These are phyloP conservation scores for Chymomyza procnemis DNA, from an alignment of 2,888 invertebrate species.

Conservation along the genomic window DNA sequence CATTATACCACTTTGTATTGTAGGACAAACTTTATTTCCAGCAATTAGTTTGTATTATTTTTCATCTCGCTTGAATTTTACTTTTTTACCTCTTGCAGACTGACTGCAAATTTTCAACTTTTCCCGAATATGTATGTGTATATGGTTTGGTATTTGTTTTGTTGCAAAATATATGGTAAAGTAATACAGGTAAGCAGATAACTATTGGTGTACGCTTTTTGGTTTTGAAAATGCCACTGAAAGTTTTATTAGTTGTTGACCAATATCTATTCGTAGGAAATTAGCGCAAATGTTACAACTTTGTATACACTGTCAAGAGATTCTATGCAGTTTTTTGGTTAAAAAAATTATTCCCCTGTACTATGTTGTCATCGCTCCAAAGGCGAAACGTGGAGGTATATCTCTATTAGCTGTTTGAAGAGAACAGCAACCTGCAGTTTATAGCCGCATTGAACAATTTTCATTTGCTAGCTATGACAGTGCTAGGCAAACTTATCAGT, in stretches of 20 bases:
- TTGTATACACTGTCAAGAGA: neutral
- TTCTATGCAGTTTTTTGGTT: neutral
- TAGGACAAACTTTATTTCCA: conserved; percentile 56
- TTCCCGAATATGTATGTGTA: conserved; percentile 13
- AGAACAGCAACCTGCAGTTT: too few relatives aligned
- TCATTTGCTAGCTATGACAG: too few relatives aligned
- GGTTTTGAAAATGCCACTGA: conserved; percentile 44
- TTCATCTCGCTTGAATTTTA: conserved; percentile 37
- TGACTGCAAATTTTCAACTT: conserved; percentile 43
- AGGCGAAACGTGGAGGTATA: too few relatives aligned
- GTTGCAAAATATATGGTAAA: conserved; percentile 7
- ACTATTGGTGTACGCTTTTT: conserved; percentile 1
- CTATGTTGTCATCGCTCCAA: too few relatives aligned
- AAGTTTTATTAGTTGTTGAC: conserved; percentile 67
- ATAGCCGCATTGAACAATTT: too few relatives aligned
- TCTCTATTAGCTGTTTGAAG: too few relatives aligned
- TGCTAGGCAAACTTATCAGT: too few relatives aligned
- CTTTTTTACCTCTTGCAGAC: conserved; percentile 16
- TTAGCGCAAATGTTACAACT: neutral
- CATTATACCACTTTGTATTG: conserved; percentile 40
- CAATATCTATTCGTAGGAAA: conserved; percentile 35
- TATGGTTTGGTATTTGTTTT: conserved; percentile 1
- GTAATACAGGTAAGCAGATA: neutral
- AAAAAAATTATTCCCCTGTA: too few relatives aligned
- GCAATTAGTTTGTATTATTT: conserved; percentile 68